Conservation (phyloP, 2,797 vertebrate species). For the Podarcis siculus region DNA sequence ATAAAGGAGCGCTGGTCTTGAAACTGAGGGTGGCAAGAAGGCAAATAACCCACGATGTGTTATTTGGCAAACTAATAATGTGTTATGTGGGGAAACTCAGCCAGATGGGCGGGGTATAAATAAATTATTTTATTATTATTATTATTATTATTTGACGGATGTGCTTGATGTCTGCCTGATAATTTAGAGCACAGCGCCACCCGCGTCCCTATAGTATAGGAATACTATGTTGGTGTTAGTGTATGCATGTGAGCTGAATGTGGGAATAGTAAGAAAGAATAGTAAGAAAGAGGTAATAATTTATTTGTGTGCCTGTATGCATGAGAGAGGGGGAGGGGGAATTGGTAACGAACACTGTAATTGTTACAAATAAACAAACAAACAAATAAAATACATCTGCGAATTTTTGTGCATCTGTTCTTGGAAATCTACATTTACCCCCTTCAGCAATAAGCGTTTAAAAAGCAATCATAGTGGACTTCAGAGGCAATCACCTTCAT, state of each 20-base stretch:
- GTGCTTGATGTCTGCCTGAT: not conserved
- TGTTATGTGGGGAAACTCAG: too few relatives aligned
- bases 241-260: not conserved
- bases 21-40: too few relatives aligned
- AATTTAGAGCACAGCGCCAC: too few relatives aligned
- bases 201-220: too few relatives aligned
- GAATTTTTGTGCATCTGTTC: not conserved
- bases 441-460: not conserved
- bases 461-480: conserved; percentile 29
- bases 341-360: too few relatives aligned
- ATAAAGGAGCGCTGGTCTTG: too few relatives aligned
- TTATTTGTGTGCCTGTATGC: not conserved
- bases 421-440: not conserved
- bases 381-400: not conserved
- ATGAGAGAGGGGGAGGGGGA: not conserved
- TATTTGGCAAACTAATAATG: too few relatives aligned
- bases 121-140: too few relatives aligned
- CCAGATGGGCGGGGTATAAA: too few relatives aligned
- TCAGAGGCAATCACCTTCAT: conserved; percentile 38
- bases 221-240: not conserved
- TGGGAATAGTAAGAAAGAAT: not conserved
- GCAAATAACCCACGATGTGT: too few relatives aligned
- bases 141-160: too few relatives aligned
- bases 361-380: not conserved
- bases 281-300: not conserved